Evolutionary conservation across 2,113 vertebrate genomes (phyloP).

Genomic region (Paralichthys olivaceus): DNA sequence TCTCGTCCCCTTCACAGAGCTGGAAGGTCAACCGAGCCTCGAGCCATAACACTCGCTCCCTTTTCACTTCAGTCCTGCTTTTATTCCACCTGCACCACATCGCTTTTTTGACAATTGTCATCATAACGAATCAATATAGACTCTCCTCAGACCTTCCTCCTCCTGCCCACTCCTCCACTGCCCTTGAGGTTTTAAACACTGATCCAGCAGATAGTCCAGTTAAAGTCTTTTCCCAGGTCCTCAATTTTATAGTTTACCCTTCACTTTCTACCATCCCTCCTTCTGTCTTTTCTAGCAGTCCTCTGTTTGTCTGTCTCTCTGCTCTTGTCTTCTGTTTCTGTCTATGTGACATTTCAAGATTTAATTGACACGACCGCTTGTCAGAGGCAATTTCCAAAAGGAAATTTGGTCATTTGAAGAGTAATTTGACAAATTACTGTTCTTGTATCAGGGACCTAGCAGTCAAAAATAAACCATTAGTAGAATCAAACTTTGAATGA

Average conservation of each 20-base stretch:
- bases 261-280: slow-evolving; percentile 14
- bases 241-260: slow-evolving; percentile 44
- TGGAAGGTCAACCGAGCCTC: slow-evolving; percentile 76
- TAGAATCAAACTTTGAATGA: background rate
- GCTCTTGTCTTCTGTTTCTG: background rate
- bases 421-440: background rate
- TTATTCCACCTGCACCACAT: slow-evolving; percentile 59
- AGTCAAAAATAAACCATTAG: background rate
- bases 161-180: slow-evolving; percentile 1
- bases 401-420: background rate
- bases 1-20: slow-evolving; percentile 71
- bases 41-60: slow-evolving; percentile 56
- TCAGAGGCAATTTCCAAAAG: background rate
- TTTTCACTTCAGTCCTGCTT: slow-evolving; percentile 63
- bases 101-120: slow-evolving; percentile 74
- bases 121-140: slow-evolving; percentile 77
- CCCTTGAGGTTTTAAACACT: slow-evolving; percentile 69
- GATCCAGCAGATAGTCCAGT: slow-evolving; percentile 57
- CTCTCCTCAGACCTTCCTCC: slow-evolving; percentile 47
- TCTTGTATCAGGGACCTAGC: background rate
- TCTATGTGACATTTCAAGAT: slow-evolving; percentile 10
- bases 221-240: slow-evolving; percentile 50
- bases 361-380: slow-evolving; percentile 21
- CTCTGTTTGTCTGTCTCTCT: slow-evolving; percentile 8
- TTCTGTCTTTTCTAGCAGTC: slow-evolving; percentile 19